These are phyloP conservation scores for Bombus confusus DNA, from an alignment of 1,140 invertebrate genomes.

Conservation along the genomic window DNA sequence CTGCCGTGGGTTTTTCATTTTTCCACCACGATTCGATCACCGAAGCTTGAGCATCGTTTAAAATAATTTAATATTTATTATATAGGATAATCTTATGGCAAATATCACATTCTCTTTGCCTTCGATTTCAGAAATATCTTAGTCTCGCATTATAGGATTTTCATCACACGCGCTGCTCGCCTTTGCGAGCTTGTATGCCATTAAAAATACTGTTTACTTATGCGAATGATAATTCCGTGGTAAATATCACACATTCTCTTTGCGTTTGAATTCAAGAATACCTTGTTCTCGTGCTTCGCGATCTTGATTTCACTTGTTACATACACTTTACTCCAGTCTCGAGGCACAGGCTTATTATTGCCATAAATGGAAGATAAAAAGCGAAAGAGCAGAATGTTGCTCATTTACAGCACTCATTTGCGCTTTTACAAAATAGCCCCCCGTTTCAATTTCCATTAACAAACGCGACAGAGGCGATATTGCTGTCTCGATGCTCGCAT, in stretches of 20 bases:
- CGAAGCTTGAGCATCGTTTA: too few species aligned
- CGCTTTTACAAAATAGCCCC: conserved; percentile 9
- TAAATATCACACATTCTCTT: too few species aligned
- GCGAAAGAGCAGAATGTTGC: background rate
- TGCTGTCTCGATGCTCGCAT: background rate
- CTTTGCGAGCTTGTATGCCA: too few species aligned
- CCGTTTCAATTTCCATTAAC: conserved; percentile 1
- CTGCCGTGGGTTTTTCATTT: background rate
- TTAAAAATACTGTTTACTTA: too few species aligned
- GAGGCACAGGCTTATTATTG: too few species aligned
- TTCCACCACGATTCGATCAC: background rate
- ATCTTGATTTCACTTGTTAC: too few species aligned
- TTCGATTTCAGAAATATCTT: background rate
- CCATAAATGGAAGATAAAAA: background rate
- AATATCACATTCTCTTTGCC: background rate
- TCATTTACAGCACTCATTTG: background rate
- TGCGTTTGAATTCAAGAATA: too few species aligned
- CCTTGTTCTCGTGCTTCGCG: too few species aligned
- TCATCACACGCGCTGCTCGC: background rate
- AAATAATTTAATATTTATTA: too few species aligned
- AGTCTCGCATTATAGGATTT: background rate
- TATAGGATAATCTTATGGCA: background rate
- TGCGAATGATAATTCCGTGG: too few species aligned
- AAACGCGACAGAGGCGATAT: conserved; percentile 10
- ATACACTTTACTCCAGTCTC: background rate